phyloP scores from a whole-genome alignment of 37 sponge, comb jelly and placozoan species.

The Cliona cf. orientalis region DNA sequence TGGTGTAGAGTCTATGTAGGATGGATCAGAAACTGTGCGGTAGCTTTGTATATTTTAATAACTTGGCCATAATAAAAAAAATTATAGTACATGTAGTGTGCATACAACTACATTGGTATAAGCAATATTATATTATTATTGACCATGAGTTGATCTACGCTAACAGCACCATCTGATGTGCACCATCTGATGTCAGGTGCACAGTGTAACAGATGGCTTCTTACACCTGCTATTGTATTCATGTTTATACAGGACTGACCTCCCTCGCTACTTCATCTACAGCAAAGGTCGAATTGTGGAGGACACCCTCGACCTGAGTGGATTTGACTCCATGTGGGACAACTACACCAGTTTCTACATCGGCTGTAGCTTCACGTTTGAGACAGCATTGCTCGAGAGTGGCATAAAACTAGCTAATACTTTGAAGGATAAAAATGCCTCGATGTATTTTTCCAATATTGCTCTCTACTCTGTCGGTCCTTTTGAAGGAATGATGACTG shows the following conservation, averaged over 20 bases:
- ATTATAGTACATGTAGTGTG: too few species aligned
- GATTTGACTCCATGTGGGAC: conserved; percentile 58
- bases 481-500: conserved; percentile 48
- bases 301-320: conserved; percentile 41
- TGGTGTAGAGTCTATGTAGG: too few species aligned
- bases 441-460: conserved; percentile 81
- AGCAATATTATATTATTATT: neutral
- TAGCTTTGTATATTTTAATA: too few species aligned
- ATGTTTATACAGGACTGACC: conserved; percentile 61
- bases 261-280: conserved; percentile 70
- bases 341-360: conserved; percentile 85
- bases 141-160: too few species aligned
- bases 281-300: conserved; percentile 50
- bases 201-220: too few species aligned
- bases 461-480: conserved; percentile 43
- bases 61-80: too few species aligned
- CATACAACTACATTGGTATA: neutral
- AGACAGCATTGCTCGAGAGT: conserved; percentile 42
- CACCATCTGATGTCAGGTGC: too few species aligned
- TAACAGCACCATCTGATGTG: too few species aligned
- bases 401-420: conserved; percentile 64
- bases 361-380: conserved; percentile 94
- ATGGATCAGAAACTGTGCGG: too few species aligned
- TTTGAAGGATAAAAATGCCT: conserved; percentile 34
- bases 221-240: neutral